Evolutionary conservation across 2,113 vertebrate genomes (phyloP).

Genomic region (Actenoides lindsayi): DNA sequence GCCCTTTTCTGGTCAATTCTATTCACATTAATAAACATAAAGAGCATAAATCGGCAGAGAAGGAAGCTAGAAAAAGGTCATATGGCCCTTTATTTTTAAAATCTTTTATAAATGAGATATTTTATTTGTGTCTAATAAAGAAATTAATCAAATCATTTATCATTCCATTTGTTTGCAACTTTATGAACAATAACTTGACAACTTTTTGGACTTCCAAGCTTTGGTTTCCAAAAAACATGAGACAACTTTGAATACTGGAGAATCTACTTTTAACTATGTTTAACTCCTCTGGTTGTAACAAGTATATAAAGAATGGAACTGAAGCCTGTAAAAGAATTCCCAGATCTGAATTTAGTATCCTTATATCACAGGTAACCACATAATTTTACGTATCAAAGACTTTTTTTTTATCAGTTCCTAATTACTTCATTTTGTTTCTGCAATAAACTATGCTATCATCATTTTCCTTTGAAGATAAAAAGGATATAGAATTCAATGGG

Average conservation of each 20-base stretch:
- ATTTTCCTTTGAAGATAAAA: not conserved
- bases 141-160: not conserved
- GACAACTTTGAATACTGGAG: not conserved
- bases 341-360: not conserved
- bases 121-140: not conserved
- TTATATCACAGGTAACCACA: not conserved
- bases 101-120: not conserved
- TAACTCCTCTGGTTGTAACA: not conserved
- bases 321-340: not conserved
- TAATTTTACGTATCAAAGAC: not conserved
- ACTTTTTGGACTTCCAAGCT: not conserved
- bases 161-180: not conserved
- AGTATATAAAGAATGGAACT: not conserved
- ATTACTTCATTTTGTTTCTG: not conserved
- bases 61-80: not conserved
- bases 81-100: not conserved
- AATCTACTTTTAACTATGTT: not conserved
- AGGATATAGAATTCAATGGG: no score
- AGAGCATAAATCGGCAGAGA: not conserved
- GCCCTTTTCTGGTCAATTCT: not conserved
- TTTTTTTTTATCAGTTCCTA: not conserved
- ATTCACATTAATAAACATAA: not conserved
- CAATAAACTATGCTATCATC: not conserved
- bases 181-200: not conserved
- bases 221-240: not conserved